These are phyloP conservation scores for Heliocidaris tuberculata DNA, from an alignment of 35 echinoderm and acorn worm species.

Conservation along the genomic window DNA sequence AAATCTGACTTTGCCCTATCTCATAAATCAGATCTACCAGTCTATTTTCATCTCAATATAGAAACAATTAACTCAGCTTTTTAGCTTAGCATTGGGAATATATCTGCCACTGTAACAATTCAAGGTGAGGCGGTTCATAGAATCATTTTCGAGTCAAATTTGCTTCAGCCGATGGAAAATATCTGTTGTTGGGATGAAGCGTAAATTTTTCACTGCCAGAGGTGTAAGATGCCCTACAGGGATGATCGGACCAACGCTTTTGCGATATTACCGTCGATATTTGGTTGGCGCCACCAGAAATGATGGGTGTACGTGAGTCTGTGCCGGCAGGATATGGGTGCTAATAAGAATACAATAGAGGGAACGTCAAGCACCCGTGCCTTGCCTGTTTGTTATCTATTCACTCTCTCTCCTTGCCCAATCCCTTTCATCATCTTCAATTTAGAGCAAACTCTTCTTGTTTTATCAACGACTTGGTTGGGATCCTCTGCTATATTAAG, in stretches of 20 bases:
- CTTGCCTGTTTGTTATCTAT: not conserved
- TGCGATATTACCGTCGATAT: constrained; percentile 38
- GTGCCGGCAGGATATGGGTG: not conserved
- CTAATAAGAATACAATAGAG: constrained; percentile 36
- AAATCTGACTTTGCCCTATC: not conserved
- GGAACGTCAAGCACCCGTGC: not conserved
- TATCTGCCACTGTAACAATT: not conserved
- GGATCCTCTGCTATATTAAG: not conserved
- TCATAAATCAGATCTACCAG: constrained; percentile 29
- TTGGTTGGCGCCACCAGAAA: constrained; percentile 30
- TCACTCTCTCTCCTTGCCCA: not conserved
- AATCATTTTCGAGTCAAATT: not conserved
- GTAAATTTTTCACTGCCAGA: constrained; percentile 26
- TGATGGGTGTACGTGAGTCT: constrained; percentile 27
- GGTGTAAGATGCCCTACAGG: not conserved
- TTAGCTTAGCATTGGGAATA: not conserved
- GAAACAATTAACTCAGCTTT: constrained; percentile 1
- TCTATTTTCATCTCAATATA: not conserved
- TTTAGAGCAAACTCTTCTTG: constrained; percentile 9
- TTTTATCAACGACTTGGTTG: not conserved
- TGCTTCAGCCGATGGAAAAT: not conserved
- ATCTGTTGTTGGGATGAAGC: not conserved
- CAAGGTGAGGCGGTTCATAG: not conserved
- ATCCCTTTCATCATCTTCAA: constrained; percentile 32
- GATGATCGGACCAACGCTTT: constrained; percentile 38